Evolutionary conservation across 2,888 invertebrate genomes (phyloP).

Genomic region (Sesia apiformis): DNA sequence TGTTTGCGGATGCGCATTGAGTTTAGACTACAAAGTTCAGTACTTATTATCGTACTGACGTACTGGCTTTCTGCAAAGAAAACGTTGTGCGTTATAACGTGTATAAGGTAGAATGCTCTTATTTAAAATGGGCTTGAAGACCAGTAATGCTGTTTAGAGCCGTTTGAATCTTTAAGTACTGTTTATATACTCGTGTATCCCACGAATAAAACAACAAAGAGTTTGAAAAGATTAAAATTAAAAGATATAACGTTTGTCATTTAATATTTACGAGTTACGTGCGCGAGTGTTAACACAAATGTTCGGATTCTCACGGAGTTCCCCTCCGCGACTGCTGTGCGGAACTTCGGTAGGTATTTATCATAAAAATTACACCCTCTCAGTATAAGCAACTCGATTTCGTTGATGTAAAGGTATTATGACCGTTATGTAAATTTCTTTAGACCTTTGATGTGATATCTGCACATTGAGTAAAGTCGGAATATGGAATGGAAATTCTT

Average conservation of each 20-base stretch:
- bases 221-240: not conserved
- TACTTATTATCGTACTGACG: too few species aligned
- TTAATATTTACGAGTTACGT: not conserved
- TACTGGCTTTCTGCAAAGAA: too few species aligned
- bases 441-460: constrained; percentile 18
- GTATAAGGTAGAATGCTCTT: too few species aligned
- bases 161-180: too few species aligned
- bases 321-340: constrained; percentile 6
- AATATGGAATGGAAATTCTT: not conserved
- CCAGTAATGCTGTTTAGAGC: too few species aligned
- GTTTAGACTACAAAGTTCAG: too few species aligned
- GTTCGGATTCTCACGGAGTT: constrained; percentile 1
- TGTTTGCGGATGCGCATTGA: too few species aligned
- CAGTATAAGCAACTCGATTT: too few species aligned
- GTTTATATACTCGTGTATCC: too few species aligned
- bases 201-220: not conserved
- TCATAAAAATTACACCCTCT: constrained; percentile 25
- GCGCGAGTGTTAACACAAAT: not conserved
- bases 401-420: not conserved
- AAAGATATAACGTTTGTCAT: not conserved
- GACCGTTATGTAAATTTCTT: constrained; percentile 23
- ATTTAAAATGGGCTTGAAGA: too few species aligned
- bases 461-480: not conserved
- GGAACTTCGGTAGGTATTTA: constrained; percentile 12
- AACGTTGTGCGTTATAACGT: too few species aligned